Percentiles rank a stretch among this genome's conserved stretches.
Conservation (phyloP, 2,797 vertebrate genomes). For the Schizopygopsis malacanthus region DNA sequence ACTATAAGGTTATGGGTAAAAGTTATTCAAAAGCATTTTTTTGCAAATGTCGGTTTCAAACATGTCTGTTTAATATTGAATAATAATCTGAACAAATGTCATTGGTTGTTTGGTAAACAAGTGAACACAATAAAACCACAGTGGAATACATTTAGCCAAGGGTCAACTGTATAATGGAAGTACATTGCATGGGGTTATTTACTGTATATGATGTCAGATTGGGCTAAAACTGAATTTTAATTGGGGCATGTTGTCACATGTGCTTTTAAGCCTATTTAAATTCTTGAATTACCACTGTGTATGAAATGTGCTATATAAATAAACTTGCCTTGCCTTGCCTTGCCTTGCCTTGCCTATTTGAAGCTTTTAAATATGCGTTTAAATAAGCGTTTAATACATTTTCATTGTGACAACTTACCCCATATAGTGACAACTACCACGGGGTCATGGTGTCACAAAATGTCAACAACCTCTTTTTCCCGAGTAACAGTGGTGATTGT, state of each 20-base stretch:
- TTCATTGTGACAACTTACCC: not conserved
- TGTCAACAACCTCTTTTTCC: too few relatives aligned
- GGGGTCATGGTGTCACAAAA: not conserved
- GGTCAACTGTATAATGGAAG: not conserved
- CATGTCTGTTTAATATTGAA: not conserved
- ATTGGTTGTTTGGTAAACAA: not conserved
- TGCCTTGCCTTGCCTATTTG: too few relatives aligned
- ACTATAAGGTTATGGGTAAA: not conserved
- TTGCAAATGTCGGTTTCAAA: not conserved
- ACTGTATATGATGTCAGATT: too few relatives aligned
- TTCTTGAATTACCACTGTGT: too few relatives aligned
- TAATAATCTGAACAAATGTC: not conserved
- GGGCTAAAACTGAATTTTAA: too few relatives aligned
- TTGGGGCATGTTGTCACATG: not conserved
- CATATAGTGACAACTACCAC: not conserved
- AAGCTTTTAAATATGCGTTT: not conserved
- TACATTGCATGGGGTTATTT: not conserved
- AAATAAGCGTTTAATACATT: not conserved
- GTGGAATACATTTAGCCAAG: not conserved
- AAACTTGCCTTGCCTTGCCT: too few relatives aligned
- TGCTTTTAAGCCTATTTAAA: not conserved
- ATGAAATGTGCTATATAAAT: too few relatives aligned
- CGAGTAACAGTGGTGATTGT: not conserved
- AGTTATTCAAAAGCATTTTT: not conserved
- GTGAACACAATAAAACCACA: not conserved